Base-by-base conservation (phyloP, 1,140 invertebrate genomes). In the Drosophila parvula region DNA sequence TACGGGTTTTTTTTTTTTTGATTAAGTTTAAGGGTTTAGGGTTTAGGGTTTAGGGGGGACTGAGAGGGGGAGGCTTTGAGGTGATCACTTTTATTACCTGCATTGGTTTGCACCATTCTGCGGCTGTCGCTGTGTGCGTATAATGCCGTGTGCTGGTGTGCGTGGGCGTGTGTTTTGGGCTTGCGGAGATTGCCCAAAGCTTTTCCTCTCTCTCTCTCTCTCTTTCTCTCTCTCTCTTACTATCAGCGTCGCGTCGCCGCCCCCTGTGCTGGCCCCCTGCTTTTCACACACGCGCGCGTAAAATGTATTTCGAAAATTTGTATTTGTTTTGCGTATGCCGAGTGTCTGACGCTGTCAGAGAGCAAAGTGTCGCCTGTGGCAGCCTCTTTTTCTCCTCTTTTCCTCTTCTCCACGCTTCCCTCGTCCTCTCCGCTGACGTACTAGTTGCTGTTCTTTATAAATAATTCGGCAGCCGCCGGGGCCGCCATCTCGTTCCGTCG, bases 41-140 rank as follows among this genome's bases (percentile, higher is more conserved):
- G 22, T 22, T 22, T 2, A 3, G 41, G 43, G 43, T 5, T n/a
- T 11, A 7, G 28, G 38, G 30, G 34, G 36, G 28, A 2, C 28
- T 3, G 16, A 48, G 9, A 5, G 47, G 14, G 14, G 47, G 36
- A 32, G n/a, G 41, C 18, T 44, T 30, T 27, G 43, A 28, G 30
- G n/a, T n/a, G 61, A 69, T 69, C 47, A 55, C 30, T 69, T 65
- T 62, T 76, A 79, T 64, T 88, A 88, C 83, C 83, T 88, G 83
- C 76, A 83, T 44, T 88, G 78, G 73, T 83, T 89, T 89, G 83
- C 79, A 88, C 83, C 83, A 88, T 88, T 79, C 77, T 78, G 59
- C 7, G 34, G 28, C 51, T 16, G 18, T 57, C 32, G 67, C 51
- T 44, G 18, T 34, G 22, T 40, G 45, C 43, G 64, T 53, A 11